Base-by-base conservation (phyloP, 2,113 vertebrate genomes). In the Crotalus helleri region DNA sequence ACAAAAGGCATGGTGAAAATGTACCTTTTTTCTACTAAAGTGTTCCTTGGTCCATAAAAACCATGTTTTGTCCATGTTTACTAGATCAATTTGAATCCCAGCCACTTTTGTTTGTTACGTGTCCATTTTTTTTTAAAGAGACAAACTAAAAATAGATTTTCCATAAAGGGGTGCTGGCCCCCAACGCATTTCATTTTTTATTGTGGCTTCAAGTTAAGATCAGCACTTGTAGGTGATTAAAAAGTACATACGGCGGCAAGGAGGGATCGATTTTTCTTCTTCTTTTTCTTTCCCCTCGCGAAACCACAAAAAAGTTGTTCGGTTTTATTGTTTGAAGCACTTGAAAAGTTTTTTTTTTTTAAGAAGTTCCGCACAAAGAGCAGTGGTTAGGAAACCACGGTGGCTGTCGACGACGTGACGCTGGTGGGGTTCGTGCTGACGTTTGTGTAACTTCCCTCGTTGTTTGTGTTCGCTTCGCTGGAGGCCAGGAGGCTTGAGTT, bases 1-100 rank as follows among this genome's bases (percentile, higher is more conserved):
- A 99, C 98, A 99, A 99, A 99, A 99, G 98, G 98, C 98, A 98
- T 99, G 98, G 98, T 99, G 99, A 99, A 99, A 99, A 98, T 99
- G 99, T 99, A 99, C 99, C 99, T 99, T 98, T 99, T 98, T 97
- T 97, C 97, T 97, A 98, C 99, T 99, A 99, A 99, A 99, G 99
- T 99, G 98, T 98, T 98, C 98, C 98, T 99, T 99, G 99, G 99
- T 99, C 99, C 99, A 98, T 99, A 99, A 98, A 99, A 99, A 99
- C 98, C 98, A 99, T 96, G 98, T 98, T 97, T 98, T 97, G 97
- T 98, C 98, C 97, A 97, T 96, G 97, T 97, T 98, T 98, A 98
- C 97, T 98, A 98, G 96, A 97, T 97, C 96, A n/a, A 97, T 96
- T 94, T 97, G 96, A 96, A 97, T 97, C 97, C 97, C 98, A 98